Evolutionary conservation across 2,888 invertebrate species (phyloP), one percentile per base, ranked within the genome.

Genomic region (Eupeodes luniger): DNA sequence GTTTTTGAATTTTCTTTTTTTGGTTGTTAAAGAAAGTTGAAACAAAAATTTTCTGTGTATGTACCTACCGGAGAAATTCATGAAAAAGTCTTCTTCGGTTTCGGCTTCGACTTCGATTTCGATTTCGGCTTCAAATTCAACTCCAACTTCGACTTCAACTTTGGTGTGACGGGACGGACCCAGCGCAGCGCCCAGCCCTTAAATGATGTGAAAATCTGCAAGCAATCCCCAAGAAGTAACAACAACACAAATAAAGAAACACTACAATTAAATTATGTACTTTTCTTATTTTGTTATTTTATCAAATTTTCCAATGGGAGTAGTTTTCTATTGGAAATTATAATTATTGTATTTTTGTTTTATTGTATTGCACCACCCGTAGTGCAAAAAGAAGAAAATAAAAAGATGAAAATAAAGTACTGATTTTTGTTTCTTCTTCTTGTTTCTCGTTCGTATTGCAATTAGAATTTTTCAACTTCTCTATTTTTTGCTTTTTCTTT

Each of bases 51-150:
- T 85, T 83, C 83, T 93, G 93, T 93, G 93, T 91, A 90, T 93
- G 93, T 93, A 93, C 93, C 93, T 93, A 93, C 93, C 93, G 93
- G 93, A 93, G 92, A 92, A 92, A 89, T 90, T 91, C 91, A 92
- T 91, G 91, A 91, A 91, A 91, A 90, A 86, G 47, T 80, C 90
- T 91, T 89, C 55, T 44, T 55, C 69, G 55, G 69, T 55, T 69
- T 55, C 69, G 55, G 69, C 69, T 69, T 55, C 70, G 55, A 70
- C 55, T 70, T 19, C 2, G 27, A 27, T 27, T 44, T 55, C 27
- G 27, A 27, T 27, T 2, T 27, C 55, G 55, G 69, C 69, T 69
- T 55, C 70, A 40, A 70, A 55, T 70, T 19, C 27, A 27, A 27
- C 27, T 27, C 27, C 27, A 27, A 27, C 55, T 44, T 55, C 69